Conservation (phyloP, 2,113 vertebrate species). For the Salvator merianae region DNA sequence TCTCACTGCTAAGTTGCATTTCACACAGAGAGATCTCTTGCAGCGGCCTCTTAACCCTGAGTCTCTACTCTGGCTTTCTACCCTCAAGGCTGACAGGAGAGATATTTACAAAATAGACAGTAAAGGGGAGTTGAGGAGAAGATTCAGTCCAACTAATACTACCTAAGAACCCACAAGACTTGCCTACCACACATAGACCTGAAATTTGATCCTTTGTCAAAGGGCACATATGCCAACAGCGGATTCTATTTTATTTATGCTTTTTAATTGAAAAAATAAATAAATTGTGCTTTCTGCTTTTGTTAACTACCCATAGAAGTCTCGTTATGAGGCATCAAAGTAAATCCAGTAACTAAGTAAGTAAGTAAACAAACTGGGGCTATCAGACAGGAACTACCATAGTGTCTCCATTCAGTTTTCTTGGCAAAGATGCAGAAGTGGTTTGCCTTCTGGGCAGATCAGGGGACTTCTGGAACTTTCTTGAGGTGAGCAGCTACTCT, state of each 20-base stretch:
- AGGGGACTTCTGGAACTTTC: too few relatives aligned
- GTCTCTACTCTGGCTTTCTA: not conserved
- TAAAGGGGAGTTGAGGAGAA: too few relatives aligned
- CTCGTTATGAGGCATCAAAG: not conserved
- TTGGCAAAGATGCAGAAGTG: too few relatives aligned
- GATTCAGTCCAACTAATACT: not conserved
- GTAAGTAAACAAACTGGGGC: not conserved
- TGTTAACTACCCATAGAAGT: too few relatives aligned
- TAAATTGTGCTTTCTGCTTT: not conserved
- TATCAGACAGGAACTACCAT: not conserved
- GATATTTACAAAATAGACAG: too few relatives aligned
- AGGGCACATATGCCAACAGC: too few relatives aligned
- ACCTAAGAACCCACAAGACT: not conserved
- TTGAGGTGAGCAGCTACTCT: not conserved
- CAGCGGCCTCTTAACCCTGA: not conserved
- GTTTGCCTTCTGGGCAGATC: too few relatives aligned
- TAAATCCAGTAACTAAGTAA: too few relatives aligned
- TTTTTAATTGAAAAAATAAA: not conserved
- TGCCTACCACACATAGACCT: not conserved
- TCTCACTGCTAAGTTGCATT: constrained; percentile 17
- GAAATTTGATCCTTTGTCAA: not conserved
- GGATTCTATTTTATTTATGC: too few relatives aligned
- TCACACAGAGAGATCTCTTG: not conserved
- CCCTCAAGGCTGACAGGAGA: not conserved
- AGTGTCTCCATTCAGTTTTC: too few relatives aligned